Conservation (phyloP, 1,140 invertebrate species). For the Pinna nobilis region DNA sequence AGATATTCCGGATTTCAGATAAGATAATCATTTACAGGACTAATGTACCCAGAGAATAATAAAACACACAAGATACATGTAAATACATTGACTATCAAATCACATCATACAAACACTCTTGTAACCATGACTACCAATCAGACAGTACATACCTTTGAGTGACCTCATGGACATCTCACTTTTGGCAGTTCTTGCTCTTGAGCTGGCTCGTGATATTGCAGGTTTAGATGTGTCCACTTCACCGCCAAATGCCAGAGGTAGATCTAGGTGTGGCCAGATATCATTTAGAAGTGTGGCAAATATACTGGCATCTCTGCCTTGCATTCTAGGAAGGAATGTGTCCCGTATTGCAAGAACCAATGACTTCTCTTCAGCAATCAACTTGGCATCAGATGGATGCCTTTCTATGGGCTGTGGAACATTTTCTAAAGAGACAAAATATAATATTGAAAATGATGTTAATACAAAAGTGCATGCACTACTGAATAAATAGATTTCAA, state of each 20-base stretch:
- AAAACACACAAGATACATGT: slow-evolving; percentile 1
- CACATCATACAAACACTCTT: neutral
- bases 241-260: slow-evolving; percentile 66
- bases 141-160: slow-evolving; percentile 56
- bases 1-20: too few species aligned
- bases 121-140: neutral
- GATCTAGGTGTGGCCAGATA: slow-evolving; percentile 66
- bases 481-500: too few species aligned
- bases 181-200: slow-evolving; percentile 53
- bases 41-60: too few species aligned
- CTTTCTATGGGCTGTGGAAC: neutral
- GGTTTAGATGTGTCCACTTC: slow-evolving; percentile 48
- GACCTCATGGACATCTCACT: slow-evolving; percentile 58
- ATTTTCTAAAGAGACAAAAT: neutral
- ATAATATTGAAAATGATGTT: neutral
- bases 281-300: slow-evolving; percentile 66
- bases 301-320: slow-evolving; percentile 63
- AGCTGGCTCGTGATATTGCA: slow-evolving; percentile 47
- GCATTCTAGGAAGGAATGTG: slow-evolving; percentile 68
- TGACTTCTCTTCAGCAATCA: slow-evolving; percentile 62
- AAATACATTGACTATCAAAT: neutral
- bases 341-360: slow-evolving; percentile 66
- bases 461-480: too few species aligned
- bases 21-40: too few species aligned
- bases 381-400: slow-evolving; percentile 16